Evolutionary conservation across 2,888 invertebrate species (phyloP), one percentile per base, ranked within the genome.

Genomic region (Nomada ruficornis): DNA sequence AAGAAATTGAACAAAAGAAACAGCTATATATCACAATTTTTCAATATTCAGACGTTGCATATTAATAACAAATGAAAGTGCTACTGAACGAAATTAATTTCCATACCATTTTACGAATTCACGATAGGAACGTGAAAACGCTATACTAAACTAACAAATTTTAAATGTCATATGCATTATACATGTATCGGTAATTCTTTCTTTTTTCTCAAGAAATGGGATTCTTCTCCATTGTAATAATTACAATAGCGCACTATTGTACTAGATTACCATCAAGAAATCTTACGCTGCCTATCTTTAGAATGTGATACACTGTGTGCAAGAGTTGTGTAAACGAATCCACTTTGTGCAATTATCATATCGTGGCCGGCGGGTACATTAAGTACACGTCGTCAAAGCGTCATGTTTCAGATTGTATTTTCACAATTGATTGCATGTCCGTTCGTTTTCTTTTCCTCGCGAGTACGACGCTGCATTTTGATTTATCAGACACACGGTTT

Each of bases 361-460:
- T 36, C 55, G 57, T 64, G 15, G 15, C 5, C 11, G 42, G 11
- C 20, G 36, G 18, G 23, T 54, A 36, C 52, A 63, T 72, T 54
- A 54, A 63, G 64, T 64, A 44, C 44, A 73, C 26, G 29, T 5
- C 54, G 55, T 73, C 55, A 64, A 15, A 29, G 44, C 20, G 15
- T 59, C 59, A 3, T 50, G 13, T 64, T 71, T 57, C 71, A 29
- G 52, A 65, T 65, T 59, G 42, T 59, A 65, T 77, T 71, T 72
- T 77, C 57, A 26, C 77, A 77, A 70, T 64, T 57, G 64, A 64
- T 77, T 64, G 42, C 9, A 26, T 23, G 57, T 64, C 36, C 62
- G 62, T 26, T 10, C 36, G 57, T 55, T 42, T 71, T 52, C 23
- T n/a, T 23, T n/a, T 10, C 5, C 26, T 29, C 20, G 26, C 26